Percentiles rank a stretch among this genome's conserved stretches.
These are phyloP conservation scores for Microtus montanus DNA, from an alignment of 2,113 vertebrate species.

Conservation along the genomic window DNA sequence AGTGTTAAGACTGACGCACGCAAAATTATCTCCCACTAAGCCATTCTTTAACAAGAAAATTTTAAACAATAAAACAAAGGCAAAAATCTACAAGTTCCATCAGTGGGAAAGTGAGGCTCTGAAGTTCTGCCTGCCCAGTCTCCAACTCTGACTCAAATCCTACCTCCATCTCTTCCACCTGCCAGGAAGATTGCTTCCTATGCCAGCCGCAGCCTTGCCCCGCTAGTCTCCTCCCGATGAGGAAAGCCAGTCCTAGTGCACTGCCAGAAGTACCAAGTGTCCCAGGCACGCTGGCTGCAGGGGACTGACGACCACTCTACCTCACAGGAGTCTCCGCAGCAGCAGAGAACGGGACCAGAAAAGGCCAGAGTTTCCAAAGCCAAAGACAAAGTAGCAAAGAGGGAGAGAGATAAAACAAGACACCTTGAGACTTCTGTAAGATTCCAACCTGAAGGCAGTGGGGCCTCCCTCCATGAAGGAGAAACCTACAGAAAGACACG, in stretches of 20 bases:
- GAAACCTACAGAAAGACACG: neutral
- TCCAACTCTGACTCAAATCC: neutral
- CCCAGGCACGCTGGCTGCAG: neutral
- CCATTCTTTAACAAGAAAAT: neutral
- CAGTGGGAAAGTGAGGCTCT: neutral
- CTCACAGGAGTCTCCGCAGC: neutral
- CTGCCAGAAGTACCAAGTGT: neutral
- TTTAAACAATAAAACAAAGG: neutral
- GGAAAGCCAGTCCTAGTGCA: neutral
- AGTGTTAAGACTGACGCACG: neutral
- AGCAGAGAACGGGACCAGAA: neutral
- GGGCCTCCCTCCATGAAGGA: neutral
- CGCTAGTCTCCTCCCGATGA: neutral
- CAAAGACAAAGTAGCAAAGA: neutral
- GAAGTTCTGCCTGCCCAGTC: neutral
- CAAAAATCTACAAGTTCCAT: neutral
- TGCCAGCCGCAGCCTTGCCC: neutral
- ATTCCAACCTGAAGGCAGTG: neutral
- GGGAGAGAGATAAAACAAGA: neutral
- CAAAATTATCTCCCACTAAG: neutral
- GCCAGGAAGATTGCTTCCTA: neutral
- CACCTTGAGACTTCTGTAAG: neutral
- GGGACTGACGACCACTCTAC: neutral
- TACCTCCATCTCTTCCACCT: neutral
- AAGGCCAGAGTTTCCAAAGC: neutral